Conservation (phyloP, 2,797 vertebrate genomes). For the Synaphobranchus kaupii region DNA sequence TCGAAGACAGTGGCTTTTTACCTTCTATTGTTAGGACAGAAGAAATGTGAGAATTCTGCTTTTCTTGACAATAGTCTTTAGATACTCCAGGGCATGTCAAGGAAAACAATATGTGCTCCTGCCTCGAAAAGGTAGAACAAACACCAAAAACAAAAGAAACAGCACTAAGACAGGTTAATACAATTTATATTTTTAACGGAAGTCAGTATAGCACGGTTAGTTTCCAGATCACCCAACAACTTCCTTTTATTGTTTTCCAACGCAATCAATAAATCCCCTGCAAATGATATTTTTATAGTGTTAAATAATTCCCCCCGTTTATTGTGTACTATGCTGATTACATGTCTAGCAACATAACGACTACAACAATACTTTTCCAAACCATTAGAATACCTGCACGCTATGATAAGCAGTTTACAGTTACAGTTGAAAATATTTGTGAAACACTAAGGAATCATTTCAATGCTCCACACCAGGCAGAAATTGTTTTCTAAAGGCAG, state of each 20-base stretch:
- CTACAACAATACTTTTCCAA: neutral
- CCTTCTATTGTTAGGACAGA: neutral
- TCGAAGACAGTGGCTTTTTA: neutral
- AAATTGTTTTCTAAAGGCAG: conserved; percentile 71
- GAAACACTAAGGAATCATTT: conserved; percentile 61
- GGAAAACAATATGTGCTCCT: neutral
- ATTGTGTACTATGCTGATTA: neutral
- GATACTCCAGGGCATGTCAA: neutral
- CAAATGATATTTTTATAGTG: neutral
- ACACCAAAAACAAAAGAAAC: neutral
- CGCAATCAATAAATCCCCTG: neutral
- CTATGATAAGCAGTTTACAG: neutral
- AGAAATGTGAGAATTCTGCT: neutral
- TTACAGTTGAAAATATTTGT: neutral
- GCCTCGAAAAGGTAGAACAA: neutral
- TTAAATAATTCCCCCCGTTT: neutral
- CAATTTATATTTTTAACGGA: neutral
- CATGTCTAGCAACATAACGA: neutral
- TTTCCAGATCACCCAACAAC: neutral
- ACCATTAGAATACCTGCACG: neutral
- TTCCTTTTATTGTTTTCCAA: neutral
- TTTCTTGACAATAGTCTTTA: neutral
- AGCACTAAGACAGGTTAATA: neutral
- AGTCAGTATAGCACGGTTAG: neutral
- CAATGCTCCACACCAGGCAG: conserved; percentile 68